Evolutionary conservation across 2,797 vertebrate species (phyloP), one percentile per base, ranked within the genome.

Genomic region (Tapirus indicus): DNA sequence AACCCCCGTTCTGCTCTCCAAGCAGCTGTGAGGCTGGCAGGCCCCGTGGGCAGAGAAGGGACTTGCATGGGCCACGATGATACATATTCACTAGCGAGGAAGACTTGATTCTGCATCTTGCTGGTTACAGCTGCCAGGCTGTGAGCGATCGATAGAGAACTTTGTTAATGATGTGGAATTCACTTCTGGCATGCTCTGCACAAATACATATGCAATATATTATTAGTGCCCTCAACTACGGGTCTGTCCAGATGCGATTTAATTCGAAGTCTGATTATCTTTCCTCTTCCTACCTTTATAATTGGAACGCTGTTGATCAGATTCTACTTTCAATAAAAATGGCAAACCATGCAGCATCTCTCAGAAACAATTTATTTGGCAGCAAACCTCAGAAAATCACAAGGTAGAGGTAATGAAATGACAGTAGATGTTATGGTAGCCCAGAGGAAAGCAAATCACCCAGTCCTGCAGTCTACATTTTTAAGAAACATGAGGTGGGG

Each of bases 111-210:
- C 54, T 98, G 85, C 8, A 49, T 96, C 96, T 80, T 56, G 93
- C 69, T 93, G 66, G 83, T 93, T 97, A 60, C 91, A 93, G 95
- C 66, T 96, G 89, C 89, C 96, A 97, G 94, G 95, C 58, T 94
- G 80, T 96, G 94, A 97, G 72, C 0, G 16, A 97, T 44, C 8
- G 75, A 82, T 97, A 97, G 96, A 95, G 12, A 98, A 98, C 97
- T 98, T 85, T 97, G 94, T 91, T 98, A 97, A 96, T 95, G 95
- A 92, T 25, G 7, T 96, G 95, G 89, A 97, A 98, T 98, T 98
- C 98, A 95, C 89, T 64, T 69, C 27, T 58, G 86, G 91, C 60
- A 64, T 96, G 88, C 85, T 97, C 96, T 90, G 92, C 92, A 94
- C 98, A 95, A 97, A 98, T 96, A 97, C 0, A 1, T 97, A 97